Evolutionary conservation across 2,113 vertebrate species (phyloP).

Genomic region (Myanophis thanlyinensis): DNA sequence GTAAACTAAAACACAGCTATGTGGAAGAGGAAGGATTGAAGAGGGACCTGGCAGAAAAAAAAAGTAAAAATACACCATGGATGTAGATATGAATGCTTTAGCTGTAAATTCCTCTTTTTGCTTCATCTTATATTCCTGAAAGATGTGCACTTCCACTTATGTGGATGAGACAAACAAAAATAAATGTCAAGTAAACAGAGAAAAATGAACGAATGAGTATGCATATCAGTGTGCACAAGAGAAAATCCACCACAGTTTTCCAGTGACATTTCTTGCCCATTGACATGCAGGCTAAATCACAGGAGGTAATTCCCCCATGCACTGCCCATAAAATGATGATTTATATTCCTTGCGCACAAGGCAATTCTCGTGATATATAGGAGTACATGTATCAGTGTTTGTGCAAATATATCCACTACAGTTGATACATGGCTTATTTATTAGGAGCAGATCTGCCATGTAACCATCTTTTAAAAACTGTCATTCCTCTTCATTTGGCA

Average conservation of each 20-base stretch:
- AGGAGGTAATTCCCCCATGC: conserved; percentile 32
- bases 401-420: conserved; percentile 9
- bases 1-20: background rate
- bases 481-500: conserved; percentile 25
- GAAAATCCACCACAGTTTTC: conserved; percentile 40
- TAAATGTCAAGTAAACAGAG: conserved; percentile 44
- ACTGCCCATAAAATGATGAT: conserved; percentile 46
- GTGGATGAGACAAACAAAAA: conserved; percentile 27
- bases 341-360: conserved; percentile 38
- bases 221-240: conserved; percentile 13
- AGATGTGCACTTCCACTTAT: background rate
- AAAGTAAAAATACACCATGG: background rate
- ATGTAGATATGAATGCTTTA: background rate
- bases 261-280: conserved; percentile 36
- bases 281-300: conserved; percentile 46
- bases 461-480: conserved; percentile 18
- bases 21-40: background rate
- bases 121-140: conserved; percentile 5
- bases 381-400: conserved; percentile 50
- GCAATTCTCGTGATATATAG: conserved; percentile 37
- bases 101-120: background rate
- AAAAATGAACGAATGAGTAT: conserved; percentile 44
- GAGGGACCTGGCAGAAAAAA: background rate
- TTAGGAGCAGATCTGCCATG: conserved; percentile 33
- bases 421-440: conserved; percentile 38